phyloP scores from a whole-genome alignment of 2,113 vertebrate genomes.

The Eleginops maclovinus region DNA sequence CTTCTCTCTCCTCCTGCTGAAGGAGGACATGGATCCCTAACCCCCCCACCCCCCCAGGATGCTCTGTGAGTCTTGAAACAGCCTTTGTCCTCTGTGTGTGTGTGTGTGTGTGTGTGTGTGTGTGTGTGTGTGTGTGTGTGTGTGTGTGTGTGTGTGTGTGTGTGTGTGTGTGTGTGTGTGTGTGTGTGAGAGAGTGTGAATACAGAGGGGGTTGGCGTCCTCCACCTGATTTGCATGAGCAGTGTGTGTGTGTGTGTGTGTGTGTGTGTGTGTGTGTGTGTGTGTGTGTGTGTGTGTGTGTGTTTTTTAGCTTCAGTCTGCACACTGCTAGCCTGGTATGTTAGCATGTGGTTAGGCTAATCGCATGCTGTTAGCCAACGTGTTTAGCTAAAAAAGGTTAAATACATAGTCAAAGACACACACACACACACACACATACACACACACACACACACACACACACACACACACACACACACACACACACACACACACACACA shows the following conservation, averaged over 20 bases:
- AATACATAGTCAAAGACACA: neutral
- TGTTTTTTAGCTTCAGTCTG: slow-evolving; percentile 18
- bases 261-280: neutral
- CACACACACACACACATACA: slow-evolving; percentile 3
- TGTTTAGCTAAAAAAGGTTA: slow-evolving; percentile 22
- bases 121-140: neutral
- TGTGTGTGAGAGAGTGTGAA: slow-evolving; percentile 10
- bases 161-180: slow-evolving; percentile 15
- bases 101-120: neutral
- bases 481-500: slow-evolving; percentile 2
- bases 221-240: slow-evolving; percentile 52
- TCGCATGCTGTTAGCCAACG: slow-evolving; percentile 28
- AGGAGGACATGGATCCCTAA: slow-evolving; percentile 54
- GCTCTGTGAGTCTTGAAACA: slow-evolving; percentile 76
- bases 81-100: slow-evolving; percentile 63
- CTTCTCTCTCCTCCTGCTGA: slow-evolving; percentile 31
- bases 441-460: slow-evolving; percentile 1
- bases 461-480: neutral
- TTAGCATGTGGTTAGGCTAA: slow-evolving; percentile 57
- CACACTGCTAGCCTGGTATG: slow-evolving; percentile 25
- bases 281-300: slow-evolving; percentile 23
- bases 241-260: slow-evolving; percentile 7
- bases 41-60: slow-evolving; percentile 55
- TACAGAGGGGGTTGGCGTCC: neutral
- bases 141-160: slow-evolving; percentile 24